Evolutionary conservation across 2,888 invertebrate genomes (phyloP).

Genomic region (Nymphalis c-album): DNA sequence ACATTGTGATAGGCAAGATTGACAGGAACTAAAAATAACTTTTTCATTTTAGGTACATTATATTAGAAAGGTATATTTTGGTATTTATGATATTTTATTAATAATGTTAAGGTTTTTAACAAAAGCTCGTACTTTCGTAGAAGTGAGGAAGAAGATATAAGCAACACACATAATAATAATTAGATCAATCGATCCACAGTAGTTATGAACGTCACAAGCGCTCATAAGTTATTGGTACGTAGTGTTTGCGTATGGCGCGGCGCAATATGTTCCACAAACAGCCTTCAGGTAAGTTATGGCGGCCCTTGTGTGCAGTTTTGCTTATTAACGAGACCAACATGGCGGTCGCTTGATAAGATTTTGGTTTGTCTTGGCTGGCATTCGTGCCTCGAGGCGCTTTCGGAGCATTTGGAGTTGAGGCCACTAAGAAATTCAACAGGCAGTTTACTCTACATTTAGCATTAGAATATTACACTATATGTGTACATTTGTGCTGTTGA

Average conservation of each 20-base stretch:
- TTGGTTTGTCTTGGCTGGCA: conserved; percentile 75
- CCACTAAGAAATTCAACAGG: conserved; percentile 44
- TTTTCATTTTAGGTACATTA: too few species aligned
- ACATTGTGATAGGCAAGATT: too few species aligned
- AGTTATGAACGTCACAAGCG: conserved; percentile 48
- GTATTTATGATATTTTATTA: too few species aligned
- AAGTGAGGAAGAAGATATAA: too few species aligned
- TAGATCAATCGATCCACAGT: conserved; percentile 33
- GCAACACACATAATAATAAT: conserved; percentile 4
- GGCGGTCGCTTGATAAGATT: conserved; percentile 78
- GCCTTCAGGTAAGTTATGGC: conserved; percentile 70
- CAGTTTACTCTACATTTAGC: conserved; percentile 50
- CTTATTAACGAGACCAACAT: conserved; percentile 78
- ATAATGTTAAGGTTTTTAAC: too few species aligned
- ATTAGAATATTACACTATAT: not conserved
- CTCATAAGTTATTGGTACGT: conserved; percentile 57
- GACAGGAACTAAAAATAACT: too few species aligned
- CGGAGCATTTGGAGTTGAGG: conserved; percentile 71
- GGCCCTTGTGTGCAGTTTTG: conserved; percentile 76
- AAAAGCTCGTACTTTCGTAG: too few species aligned
- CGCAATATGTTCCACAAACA: conserved; percentile 67
- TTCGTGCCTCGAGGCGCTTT: conserved; percentile 74
- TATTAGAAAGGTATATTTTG: too few species aligned
- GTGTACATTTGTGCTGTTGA: too few species aligned
- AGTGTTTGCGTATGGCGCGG: conserved; percentile 65